phyloP scores from a whole-genome alignment of 2,113 vertebrate genomes.

The Paramisgurnus dabryanus region DNA sequence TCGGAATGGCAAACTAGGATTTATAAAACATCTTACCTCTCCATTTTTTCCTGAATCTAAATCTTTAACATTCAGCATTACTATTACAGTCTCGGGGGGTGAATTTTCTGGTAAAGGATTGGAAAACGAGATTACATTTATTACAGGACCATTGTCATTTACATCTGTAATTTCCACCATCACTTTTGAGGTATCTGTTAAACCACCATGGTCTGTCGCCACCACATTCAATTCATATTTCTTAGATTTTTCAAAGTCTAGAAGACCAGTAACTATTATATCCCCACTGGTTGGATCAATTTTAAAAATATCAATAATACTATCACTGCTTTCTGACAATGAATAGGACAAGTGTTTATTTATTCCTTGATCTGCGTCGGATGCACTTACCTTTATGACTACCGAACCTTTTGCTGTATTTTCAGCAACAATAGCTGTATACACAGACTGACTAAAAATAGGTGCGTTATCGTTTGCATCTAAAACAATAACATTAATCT shows the following conservation, averaged over 20 bases:
- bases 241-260: constrained; percentile 70
- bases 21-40: constrained; percentile 45
- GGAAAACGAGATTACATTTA: constrained; percentile 57
- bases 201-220: constrained; percentile 68
- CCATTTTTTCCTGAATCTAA: constrained; percentile 59
- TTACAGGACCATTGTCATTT: constrained; percentile 71
- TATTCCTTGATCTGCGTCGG: constrained; percentile 68
- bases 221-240: constrained; percentile 67
- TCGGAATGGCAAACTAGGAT: constrained; percentile 44
- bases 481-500: constrained; percentile 58
- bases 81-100: constrained; percentile 46
- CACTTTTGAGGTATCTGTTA: constrained; percentile 67
- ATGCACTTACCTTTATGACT: constrained; percentile 62
- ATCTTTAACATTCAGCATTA: constrained; percentile 57
- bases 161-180: constrained; percentile 64
- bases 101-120: constrained; percentile 51
- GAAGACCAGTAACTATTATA: constrained; percentile 55
- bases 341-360: constrained; percentile 66
- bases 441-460: constrained; percentile 64
- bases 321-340: constrained; percentile 61
- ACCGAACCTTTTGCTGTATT: constrained; percentile 58
- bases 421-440: constrained; percentile 60
- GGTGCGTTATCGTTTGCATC: constrained; percentile 21
- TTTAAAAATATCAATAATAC: constrained; percentile 54
- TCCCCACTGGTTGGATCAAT: constrained; percentile 62